These are phyloP conservation scores for Parotia lawesii DNA, from an alignment of 2,113 vertebrate species.

Conservation along the genomic window DNA sequence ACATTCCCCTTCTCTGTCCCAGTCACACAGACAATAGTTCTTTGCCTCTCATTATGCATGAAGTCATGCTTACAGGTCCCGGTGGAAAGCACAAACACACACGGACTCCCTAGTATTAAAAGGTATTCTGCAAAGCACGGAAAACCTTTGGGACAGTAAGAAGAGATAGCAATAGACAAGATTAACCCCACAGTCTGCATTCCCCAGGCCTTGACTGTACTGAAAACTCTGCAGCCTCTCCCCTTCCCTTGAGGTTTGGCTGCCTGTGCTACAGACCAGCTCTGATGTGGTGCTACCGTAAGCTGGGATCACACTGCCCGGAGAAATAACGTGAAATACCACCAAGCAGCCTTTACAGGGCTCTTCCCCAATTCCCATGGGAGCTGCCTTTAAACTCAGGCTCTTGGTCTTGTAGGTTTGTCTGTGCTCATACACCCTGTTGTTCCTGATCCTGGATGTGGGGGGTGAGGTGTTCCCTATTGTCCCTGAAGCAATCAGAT, in stretches of 20 bases:
- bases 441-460: neutral
- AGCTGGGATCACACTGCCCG: neutral
- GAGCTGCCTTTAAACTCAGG: neutral
- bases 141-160: neutral
- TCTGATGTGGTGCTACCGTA: neutral
- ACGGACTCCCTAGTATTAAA: neutral
- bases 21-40: neutral
- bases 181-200: neutral
- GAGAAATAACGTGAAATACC: neutral
- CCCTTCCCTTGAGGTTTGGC: neutral
- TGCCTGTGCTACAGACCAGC: neutral
- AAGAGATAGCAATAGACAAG: neutral
- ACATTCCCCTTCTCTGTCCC: rapidly evolving
- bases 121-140: neutral
- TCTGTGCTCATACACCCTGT: neutral
- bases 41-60: neutral
- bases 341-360: neutral
- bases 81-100: neutral
- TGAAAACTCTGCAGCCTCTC: neutral
- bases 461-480: neutral
- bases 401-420: neutral
- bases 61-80: neutral
- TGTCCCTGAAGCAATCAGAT: neutral
- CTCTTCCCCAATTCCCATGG: neutral
- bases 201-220: neutral